A percentile compares a stretch with the other conserved stretches of the same genome.
These are phyloP conservation scores for Junonia oenone DNA, from an alignment of 2,888 invertebrate genomes.

Conservation along the genomic window DNA sequence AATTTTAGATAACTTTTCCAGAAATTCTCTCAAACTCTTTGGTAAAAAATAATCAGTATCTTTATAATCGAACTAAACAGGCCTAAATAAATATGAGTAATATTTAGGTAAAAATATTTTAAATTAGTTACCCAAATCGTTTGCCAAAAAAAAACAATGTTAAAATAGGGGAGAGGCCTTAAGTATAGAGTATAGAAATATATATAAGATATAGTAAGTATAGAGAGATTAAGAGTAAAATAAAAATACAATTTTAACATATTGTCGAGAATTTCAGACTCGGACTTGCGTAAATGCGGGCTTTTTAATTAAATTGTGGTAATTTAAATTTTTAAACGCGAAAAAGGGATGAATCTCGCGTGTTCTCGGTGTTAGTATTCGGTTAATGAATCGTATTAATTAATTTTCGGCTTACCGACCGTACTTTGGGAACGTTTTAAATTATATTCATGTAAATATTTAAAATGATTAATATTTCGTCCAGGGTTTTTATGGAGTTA, in stretches of 20 bases:
- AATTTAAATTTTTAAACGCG: conserved; percentile 10
- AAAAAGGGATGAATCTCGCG: not conserved
- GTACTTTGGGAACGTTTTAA: not conserved
- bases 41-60: too few species aligned
- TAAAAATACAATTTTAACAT: conserved; percentile 1
- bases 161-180: too few species aligned
- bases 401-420: not conserved
- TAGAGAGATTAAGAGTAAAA: not conserved
- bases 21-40: too few species aligned
- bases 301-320: conserved; percentile 8
- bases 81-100: too few species aligned
- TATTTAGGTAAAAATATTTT: too few species aligned
- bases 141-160: too few species aligned
- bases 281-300: conserved; percentile 1
- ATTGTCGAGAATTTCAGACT: not conserved
- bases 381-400: conserved; percentile 1
- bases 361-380: not conserved
- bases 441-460: not conserved
- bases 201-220: too few species aligned
- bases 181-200: too few species aligned
- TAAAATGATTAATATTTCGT: not conserved
- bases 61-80: too few species aligned
- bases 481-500: not conserved
- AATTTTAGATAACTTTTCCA: too few species aligned
- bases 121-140: too few species aligned